phyloP scores from a whole-genome alignment of 2,888 invertebrate species.

The Entomobrya multifasciata region DNA sequence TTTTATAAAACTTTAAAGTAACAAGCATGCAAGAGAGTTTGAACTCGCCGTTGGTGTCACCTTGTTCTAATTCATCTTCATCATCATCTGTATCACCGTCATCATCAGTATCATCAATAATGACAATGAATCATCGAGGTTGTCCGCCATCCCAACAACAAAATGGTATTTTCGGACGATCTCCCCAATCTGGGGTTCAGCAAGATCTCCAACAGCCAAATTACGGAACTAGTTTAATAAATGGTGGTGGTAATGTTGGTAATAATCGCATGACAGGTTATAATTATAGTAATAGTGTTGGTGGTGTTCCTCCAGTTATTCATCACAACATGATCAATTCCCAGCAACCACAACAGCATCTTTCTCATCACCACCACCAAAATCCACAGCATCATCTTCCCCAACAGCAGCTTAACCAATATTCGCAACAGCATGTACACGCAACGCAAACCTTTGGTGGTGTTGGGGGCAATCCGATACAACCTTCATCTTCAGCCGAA shows the following conservation, averaged over 20 bases:
- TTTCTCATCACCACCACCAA: constrained; percentile 6
- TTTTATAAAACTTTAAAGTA: neutral
- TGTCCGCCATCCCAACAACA: constrained; percentile 19
- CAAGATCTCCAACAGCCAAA: constrained; percentile 15
- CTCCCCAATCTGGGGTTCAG: neutral
- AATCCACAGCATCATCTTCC: constrained; percentile 10
- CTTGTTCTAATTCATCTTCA: constrained; percentile 14
- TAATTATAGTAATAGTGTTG: constrained; percentile 18
- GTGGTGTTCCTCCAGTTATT: neutral
- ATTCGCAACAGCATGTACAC: constrained; percentile 21
- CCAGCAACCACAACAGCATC: constrained; percentile 5
- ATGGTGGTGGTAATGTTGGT: neutral
- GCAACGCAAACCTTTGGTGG: neutral
- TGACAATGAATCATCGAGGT: constrained; percentile 41
- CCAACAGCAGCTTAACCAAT: constrained; percentile 25
- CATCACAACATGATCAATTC: constrained; percentile 1
- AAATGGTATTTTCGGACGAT: constrained; percentile 2
- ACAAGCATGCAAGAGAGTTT: constrained; percentile 49
- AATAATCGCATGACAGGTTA: constrained; percentile 26
- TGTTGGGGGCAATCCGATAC: constrained; percentile 67
- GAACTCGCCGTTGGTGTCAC: constrained; percentile 24
- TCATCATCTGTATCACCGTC: constrained; percentile 25
- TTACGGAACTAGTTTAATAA: constrained; percentile 19
- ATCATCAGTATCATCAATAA: constrained; percentile 36
- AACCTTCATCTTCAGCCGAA: constrained; percentile 5